A percentile compares a stretch with the other conserved stretches of the same genome.
These are phyloP conservation scores for Heliothis subflexa DNA, from an alignment of 1,140 invertebrate species.

Conservation along the genomic window DNA sequence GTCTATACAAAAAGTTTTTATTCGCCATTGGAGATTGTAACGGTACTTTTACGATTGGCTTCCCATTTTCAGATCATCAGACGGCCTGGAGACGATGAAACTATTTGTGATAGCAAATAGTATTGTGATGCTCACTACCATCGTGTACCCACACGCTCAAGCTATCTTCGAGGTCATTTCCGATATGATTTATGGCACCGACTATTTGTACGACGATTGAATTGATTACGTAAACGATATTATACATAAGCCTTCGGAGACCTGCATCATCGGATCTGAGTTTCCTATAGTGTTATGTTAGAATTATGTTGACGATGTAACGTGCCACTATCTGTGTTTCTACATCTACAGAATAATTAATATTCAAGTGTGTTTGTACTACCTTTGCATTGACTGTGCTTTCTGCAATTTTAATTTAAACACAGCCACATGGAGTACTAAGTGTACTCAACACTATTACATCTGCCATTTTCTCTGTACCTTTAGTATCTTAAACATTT, in stretches of 20 bases:
- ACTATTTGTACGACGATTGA: conserved; percentile 53
- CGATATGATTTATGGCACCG: conserved; percentile 71
- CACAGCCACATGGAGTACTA: not conserved
- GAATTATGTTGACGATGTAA: not conserved
- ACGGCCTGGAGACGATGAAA: conserved; percentile 81
- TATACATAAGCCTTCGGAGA: not conserved
- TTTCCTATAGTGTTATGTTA: not conserved
- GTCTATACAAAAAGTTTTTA: conserved; percentile 44
- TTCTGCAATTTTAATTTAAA: not conserved
- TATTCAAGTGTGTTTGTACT: not conserved
- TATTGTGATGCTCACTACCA: conserved; percentile 74
- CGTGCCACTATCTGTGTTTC: not conserved
- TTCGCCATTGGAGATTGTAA: conserved; percentile 25
- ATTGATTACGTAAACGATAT: conserved; percentile 32
- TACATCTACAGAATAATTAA: not conserved
- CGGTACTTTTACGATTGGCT: conserved; percentile 27
- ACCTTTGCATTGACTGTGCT: not conserved
- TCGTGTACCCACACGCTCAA: conserved; percentile 76
- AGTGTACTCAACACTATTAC: conserved; percentile 5
- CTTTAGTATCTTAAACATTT: conserved; percentile 21
- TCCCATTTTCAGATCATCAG: conserved; percentile 72
- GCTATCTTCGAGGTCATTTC: conserved; percentile 66
- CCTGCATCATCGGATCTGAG: not conserved
- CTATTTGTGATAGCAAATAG: conserved; percentile 81
- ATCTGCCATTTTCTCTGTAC: not conserved